A percentile compares a stretch with the other conserved stretches of the same genome.
phyloP scores from a whole-genome alignment of 2,113 vertebrate genomes.

The Leptodactylus fuscus region DNA sequence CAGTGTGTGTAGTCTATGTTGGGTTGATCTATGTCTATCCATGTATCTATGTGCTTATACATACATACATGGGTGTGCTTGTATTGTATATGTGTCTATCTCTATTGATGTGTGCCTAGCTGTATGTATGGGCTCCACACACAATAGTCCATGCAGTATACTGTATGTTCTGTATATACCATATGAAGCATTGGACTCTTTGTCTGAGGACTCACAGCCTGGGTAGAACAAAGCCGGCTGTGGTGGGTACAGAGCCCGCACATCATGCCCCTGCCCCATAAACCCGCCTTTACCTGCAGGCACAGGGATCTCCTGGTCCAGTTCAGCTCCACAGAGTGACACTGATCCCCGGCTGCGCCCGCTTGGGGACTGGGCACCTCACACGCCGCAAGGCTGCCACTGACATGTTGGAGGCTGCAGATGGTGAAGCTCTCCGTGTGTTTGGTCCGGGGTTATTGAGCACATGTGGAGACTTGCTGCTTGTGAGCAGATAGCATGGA shows the following conservation, averaged over 20 bases:
- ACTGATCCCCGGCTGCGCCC: constrained; percentile 42
- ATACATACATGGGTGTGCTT: not conserved
- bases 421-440: not conserved
- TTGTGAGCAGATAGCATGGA: not conserved
- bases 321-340: constrained; percentile 28
- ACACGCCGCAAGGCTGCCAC: constrained; percentile 27
- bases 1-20: too few relatives aligned
- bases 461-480: not conserved
- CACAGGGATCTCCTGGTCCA: constrained; percentile 7
- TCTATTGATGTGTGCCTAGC: too few relatives aligned
- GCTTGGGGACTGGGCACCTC: constrained; percentile 27
- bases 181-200: constrained; percentile 20
- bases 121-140: too few relatives aligned
- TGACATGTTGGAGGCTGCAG: constrained; percentile 48
- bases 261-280: not conserved
- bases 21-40: not conserved
- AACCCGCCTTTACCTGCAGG: constrained; percentile 48
- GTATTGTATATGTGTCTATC: not conserved
- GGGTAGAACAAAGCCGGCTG: constrained; percentile 55
- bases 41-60: not conserved
- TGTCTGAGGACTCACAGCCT: constrained; percentile 24
- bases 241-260: not conserved
- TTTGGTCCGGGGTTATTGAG: not conserved
- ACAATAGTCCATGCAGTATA: too few relatives aligned
- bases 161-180: too few relatives aligned